Evolutionary conservation across 2,888 invertebrate genomes (phyloP).

Genomic region (Dascillus cervinus): DNA sequence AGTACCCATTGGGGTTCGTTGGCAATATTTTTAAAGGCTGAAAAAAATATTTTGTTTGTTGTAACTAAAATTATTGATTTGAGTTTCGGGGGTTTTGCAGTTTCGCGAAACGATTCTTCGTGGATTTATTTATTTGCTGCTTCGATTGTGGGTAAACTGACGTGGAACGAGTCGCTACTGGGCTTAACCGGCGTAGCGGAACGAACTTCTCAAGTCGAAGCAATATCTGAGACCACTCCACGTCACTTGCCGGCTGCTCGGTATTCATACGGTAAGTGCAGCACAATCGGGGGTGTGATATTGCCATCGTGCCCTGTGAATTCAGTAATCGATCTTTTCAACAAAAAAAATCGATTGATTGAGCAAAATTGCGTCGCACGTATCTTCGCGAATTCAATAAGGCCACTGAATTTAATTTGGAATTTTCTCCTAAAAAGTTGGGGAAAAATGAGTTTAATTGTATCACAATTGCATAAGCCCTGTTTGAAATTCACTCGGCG

Average conservation of each 20-base stretch:
- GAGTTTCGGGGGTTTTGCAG: no score
- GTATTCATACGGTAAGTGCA: slow-evolving; percentile 26
- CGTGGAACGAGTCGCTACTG: slow-evolving; percentile 10
- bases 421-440: not conserved
- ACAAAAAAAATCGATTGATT: no score
- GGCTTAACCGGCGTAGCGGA: slow-evolving; percentile 9
- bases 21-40: no score
- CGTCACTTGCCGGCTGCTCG: slow-evolving; percentile 31
- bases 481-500: slow-evolving; percentile 16
- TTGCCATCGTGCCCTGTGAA: slow-evolving; percentile 12
- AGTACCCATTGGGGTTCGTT: no score
- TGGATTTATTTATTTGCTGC: no score
- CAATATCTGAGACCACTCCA: slow-evolving; percentile 32
- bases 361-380: no score
- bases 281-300: slow-evolving; percentile 14
- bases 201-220: slow-evolving; percentile 20
- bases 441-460: slow-evolving; percentile 13
- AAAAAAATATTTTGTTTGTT: no score
- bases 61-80: no score
- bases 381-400: no score
- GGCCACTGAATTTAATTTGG: not conserved
- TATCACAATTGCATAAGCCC: slow-evolving; percentile 10
- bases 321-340: slow-evolving; percentile 11
- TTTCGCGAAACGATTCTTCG: no score
- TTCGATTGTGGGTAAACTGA: no score